Base-by-base conservation (phyloP, 2,113 vertebrate species). In the Isurus oxyrinchus region DNA sequence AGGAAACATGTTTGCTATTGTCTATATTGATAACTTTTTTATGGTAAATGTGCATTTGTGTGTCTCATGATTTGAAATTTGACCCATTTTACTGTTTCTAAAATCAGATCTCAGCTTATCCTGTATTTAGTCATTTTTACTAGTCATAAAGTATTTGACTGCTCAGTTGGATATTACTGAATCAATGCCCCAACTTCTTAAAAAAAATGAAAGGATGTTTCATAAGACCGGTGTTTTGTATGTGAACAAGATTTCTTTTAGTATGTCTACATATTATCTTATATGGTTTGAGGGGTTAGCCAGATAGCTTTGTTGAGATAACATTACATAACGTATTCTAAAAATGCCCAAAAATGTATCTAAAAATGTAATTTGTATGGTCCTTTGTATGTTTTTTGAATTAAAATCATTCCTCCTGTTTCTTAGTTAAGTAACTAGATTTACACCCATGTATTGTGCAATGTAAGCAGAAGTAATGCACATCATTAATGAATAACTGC, bases 61-160 rank as follows among this genome's bases (percentile, higher is more conserved):
- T 5, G 27, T 95, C 40, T 53, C 53, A 72, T 95, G 94, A 95
- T 95, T 95, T 76, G 94, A 69, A 69, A 66, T 63, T 1, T 95
- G 67, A 49, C 14, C 11, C 40, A 95, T 53, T 66, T 95, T 49
- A 72, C 66, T 35, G 27, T 55, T 35, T n/a, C 55, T 11, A 76
- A 49, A 49, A 49, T 94, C 31, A 35, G 4, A 5, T 59, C 0
- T 94, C 61, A 23, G 23, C 21, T 67, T 94, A 94, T 76, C 25
- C 40, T n/a, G 23, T 55, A 95, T 14, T 53, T 55, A 72, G 13
- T 31, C n/a, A n/a, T n/a, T n/a, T 95, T 14, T 16, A 55, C 44
- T 27, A 25, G 49, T 35, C 57, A 13, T 91, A 66, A 95, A 55
- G 2, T 95, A 55, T 95, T 27, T 95, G 66, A 95, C 67, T 35